Conservation (phyloP, 64 coral and sea anemone species). For the Exaiptasia diaphana region DNA sequence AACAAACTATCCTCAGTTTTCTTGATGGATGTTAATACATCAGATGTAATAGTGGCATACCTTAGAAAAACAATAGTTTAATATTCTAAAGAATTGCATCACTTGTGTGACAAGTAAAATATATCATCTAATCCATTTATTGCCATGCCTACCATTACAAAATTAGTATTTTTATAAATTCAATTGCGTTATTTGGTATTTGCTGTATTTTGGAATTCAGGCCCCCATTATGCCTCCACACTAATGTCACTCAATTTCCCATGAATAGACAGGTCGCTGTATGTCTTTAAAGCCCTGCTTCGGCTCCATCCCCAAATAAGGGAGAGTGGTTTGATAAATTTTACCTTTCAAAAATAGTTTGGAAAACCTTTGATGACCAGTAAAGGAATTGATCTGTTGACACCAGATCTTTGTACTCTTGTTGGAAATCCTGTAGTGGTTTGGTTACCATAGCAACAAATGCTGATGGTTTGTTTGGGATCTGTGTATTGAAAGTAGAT, state of each 20-base stretch:
- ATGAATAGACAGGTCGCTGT: too few relatives aligned
- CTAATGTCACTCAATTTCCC: too few relatives aligned
- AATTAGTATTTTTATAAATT: too few relatives aligned
- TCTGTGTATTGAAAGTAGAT: constrained; percentile 3
- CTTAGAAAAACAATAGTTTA: constrained; percentile 1
- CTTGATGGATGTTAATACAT: constrained; percentile 92
- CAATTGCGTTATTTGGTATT: too few relatives aligned
- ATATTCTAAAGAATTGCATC: not conserved
- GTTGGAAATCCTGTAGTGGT: constrained; percentile 67
- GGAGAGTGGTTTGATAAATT: not conserved
- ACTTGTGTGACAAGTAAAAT: not conserved
- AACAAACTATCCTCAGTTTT: constrained; percentile 91
- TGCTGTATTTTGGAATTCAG: too few relatives aligned
- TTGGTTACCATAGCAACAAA: constrained; percentile 71
- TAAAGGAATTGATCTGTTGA: constrained; percentile 34
- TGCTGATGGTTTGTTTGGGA: constrained; percentile 57
- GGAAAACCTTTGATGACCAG: constrained; percentile 68
- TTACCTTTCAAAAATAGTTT: constrained; percentile 75
- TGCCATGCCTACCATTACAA: too few relatives aligned
- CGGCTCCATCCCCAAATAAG: not conserved
- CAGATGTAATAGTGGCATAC: constrained; percentile 72
- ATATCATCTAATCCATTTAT: too few relatives aligned
- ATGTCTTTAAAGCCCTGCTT: not conserved
- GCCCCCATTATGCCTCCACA: too few relatives aligned
- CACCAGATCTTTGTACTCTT: constrained; percentile 35